Percentiles rank a stretch among this genome's conserved stretches.
These are phyloP conservation scores for Coptodon bakossiorum DNA, from an alignment of 2,113 vertebrate species.

Conservation along the genomic window DNA sequence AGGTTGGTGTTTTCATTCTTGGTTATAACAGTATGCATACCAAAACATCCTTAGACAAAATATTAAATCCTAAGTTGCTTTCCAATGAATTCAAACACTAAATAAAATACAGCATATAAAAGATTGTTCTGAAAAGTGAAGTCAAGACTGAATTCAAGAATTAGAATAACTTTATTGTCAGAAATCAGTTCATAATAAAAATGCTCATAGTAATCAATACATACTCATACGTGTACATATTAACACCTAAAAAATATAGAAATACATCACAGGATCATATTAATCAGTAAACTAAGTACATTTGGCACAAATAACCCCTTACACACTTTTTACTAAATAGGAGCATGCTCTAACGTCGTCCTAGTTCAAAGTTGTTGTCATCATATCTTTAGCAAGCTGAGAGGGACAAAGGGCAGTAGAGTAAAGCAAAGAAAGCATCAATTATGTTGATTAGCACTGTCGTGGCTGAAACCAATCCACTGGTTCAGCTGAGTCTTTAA, in stretches of 20 bases:
- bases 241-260: not conserved
- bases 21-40: not conserved
- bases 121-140: not conserved
- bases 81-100: not conserved
- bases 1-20: not conserved
- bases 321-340: not conserved
- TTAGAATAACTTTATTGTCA: not conserved
- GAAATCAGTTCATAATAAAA: not conserved
- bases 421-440: not conserved
- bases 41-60: not conserved
- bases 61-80: not conserved
- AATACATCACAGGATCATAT: rapidly evolving
- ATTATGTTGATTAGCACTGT: not conserved
- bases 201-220: not conserved
- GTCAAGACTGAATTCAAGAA: not conserved
- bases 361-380: not conserved
- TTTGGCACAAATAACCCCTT: not conserved
- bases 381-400: not conserved
- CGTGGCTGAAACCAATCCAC: not conserved
- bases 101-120: not conserved
- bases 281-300: not conserved
- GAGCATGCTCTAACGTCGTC: rapidly evolving
- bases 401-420: not conserved
- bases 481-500: not conserved
- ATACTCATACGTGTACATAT: not conserved